Evolutionary conservation across 2,113 vertebrate genomes (phyloP).

Genomic region (Prionailurus viverrinus): DNA sequence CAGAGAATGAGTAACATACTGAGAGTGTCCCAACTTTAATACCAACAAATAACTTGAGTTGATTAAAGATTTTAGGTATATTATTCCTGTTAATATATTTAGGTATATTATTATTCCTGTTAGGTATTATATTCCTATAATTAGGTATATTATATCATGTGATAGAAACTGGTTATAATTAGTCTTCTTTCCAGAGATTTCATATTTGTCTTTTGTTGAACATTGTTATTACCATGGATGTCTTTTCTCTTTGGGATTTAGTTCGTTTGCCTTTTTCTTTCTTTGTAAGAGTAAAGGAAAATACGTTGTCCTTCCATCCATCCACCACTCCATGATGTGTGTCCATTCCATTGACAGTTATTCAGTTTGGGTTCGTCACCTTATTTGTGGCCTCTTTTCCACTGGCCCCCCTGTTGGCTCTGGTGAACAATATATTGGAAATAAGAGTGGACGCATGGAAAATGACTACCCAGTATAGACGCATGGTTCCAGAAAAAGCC

Average conservation of each 20-base stretch:
- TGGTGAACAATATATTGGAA: constrained; percentile 96
- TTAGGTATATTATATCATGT: neutral
- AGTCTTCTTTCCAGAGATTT: neutral
- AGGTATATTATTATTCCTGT: neutral
- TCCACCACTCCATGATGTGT: constrained; percentile 20
- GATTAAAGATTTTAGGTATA: neutral
- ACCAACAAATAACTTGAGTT: neutral
- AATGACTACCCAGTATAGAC: constrained; percentile 94
- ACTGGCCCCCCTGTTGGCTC: constrained; percentile 95
- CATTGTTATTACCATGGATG: neutral
- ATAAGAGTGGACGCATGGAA: constrained; percentile 97
- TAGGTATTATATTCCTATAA: neutral
- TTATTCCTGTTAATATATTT: neutral
- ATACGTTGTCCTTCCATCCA: neutral
- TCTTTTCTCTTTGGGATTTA: constrained; percentile 39
- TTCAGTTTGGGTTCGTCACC: constrained; percentile 98
- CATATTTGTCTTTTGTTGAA: constrained; percentile 47
- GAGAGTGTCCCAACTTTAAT: neutral
- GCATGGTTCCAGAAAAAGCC: constrained; percentile 93
- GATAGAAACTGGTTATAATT: neutral
- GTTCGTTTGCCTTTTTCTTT: constrained; percentile 43
- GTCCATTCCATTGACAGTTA: constrained; percentile 89
- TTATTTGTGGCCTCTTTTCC: constrained; percentile 98
- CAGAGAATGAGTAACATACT: neutral
- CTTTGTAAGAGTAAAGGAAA: neutral